Conservation (phyloP, 2,797 vertebrate species). For the Psittacula derbiana region DNA sequence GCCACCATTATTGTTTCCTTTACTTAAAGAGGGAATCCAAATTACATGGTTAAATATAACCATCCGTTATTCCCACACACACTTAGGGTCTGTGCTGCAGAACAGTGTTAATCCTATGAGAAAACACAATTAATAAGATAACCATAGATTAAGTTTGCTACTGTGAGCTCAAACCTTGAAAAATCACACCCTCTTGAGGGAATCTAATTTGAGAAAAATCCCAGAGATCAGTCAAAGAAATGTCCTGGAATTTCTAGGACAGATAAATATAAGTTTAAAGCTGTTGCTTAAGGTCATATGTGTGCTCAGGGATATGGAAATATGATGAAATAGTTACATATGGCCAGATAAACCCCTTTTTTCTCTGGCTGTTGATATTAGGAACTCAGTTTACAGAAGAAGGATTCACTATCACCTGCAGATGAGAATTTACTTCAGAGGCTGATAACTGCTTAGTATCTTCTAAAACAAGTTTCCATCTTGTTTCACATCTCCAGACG, state of each 20-base stretch:
- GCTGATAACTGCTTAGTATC: background rate
- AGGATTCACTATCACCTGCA: background rate
- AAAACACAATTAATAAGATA: background rate
- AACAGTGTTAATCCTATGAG: background rate
- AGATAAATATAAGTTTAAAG: background rate
- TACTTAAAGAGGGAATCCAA: slow-evolving; percentile 75
- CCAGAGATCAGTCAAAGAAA: background rate
- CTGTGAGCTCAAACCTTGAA: background rate
- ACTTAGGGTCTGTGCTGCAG: background rate
- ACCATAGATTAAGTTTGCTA: background rate
- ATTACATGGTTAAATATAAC: slow-evolving; percentile 77
- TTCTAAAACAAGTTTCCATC: background rate
- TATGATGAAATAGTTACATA: background rate
- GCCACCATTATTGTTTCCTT: slow-evolving; percentile 84
- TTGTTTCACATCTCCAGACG: background rate
- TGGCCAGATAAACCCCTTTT: background rate
- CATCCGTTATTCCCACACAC: slow-evolving; percentile 52
- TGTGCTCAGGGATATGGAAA: background rate
- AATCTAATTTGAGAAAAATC: background rate
- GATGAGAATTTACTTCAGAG: background rate
- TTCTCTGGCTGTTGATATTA: background rate
- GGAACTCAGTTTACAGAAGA: background rate
- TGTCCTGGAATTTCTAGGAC: background rate
- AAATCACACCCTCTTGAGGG: background rate
- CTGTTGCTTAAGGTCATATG: background rate